Evolutionary conservation across 2,797 vertebrate genomes (phyloP), one percentile per base, ranked within the genome.

Genomic region (Dallia pectoralis): DNA sequence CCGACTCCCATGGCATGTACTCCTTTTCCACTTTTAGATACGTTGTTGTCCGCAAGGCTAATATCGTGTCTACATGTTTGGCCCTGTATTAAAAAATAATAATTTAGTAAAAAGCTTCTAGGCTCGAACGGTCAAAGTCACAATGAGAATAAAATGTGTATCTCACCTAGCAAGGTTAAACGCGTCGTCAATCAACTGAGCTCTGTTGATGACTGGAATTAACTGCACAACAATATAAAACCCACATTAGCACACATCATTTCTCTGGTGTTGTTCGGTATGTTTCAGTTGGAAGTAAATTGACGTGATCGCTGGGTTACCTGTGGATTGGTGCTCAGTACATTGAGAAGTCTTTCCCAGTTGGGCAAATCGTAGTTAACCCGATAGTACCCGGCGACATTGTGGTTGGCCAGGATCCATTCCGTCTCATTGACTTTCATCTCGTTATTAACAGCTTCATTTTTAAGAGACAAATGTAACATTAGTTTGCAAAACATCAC

Each of bases 161-260:
- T 71, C 89, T 89, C 84, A 98, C 97, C 94, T 97, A 84, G 97
- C 97, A 81, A 99, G 90, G 87, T 96, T 95, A 77, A 99, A 99
- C 69, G 95, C 91, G 0, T 99, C 97, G 0, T 97, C 92, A 3
- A 99, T 93, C 77, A 99, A 63, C 85, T 98, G 97, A 0, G 94
- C 97, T 76, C 97, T 93, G 84, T 99, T 99, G 76, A 98, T 94
- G 7, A 93, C 65, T 0, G 93, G 93, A 81, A 99, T 91, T 11
- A 0, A 0, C 97, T 98, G 74, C 29, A 83, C 72, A 48, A 62
- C 80, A 18, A 73, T 56, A 73, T 62, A 80, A 75, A n/a, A 74
- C 75, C 22, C 74, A 74, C 1, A 68, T 16, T 22, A 67, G 29
- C 18, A 32, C 29, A 30, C 53, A 11, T 19, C 4, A 22, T 27